Conservation (phyloP, 2,113 vertebrate genomes). For the Hippocampus barbouri region DNA sequence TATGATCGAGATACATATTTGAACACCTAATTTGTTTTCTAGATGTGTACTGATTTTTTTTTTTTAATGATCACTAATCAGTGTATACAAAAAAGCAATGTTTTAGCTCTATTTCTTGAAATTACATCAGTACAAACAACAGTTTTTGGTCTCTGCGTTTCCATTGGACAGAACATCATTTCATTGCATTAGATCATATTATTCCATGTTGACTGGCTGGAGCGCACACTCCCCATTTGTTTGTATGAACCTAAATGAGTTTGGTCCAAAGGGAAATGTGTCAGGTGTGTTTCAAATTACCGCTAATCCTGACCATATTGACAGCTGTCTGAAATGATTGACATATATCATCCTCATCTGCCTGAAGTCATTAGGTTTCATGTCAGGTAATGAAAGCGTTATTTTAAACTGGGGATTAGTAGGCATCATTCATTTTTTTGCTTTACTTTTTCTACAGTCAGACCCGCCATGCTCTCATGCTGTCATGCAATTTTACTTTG, state of each 20-base stretch:
- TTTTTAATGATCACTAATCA: background rate
- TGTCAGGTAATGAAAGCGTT: constrained; percentile 29
- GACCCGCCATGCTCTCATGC: constrained; percentile 74
- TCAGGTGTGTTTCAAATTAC: constrained; percentile 31
- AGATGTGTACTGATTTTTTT: background rate
- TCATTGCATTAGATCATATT: constrained; percentile 35
- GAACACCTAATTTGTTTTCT: background rate
- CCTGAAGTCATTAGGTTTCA: constrained; percentile 28
- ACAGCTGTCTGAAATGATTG: constrained; percentile 36
- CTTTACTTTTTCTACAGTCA: constrained; percentile 55
- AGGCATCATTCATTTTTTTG: constrained; percentile 39
- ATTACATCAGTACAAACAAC: constrained; percentile 22
- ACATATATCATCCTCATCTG: constrained; percentile 34
- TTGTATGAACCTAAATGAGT: constrained; percentile 21
- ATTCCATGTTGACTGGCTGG: constrained; percentile 11
- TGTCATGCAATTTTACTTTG: constrained; percentile 79
- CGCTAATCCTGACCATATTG: constrained; percentile 17
- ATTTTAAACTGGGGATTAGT: constrained; percentile 31
- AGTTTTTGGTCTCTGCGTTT: constrained; percentile 29
- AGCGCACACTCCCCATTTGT: constrained; percentile 18
- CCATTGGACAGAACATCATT: constrained; percentile 34
- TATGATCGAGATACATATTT: background rate
- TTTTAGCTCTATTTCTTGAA: background rate
- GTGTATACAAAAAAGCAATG: background rate
- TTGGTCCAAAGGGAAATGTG: constrained; percentile 29